Evolutionary conservation across 2,113 vertebrate genomes (phyloP), one percentile per base, ranked within the genome.

Genomic region (Xiphophorus couchianus): DNA sequence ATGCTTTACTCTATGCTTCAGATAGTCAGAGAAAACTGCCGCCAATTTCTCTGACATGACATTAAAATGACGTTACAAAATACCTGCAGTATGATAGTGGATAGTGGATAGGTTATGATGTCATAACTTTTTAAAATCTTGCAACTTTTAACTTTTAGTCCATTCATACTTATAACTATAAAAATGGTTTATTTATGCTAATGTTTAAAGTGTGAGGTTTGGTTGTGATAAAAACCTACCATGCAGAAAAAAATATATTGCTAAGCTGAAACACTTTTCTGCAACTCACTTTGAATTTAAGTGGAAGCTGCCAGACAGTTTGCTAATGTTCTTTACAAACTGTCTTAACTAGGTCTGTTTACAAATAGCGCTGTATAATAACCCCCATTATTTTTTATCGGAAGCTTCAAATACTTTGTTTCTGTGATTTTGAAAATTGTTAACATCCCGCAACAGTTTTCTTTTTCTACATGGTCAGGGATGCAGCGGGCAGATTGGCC

Each of bases 401-500:
- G 51, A 25, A 58, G 2, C 44, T 67, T 62, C 61, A 11, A 29
- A 65, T 69, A 19, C 67, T 74, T 30, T 30, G 66, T 60, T 54
- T 54, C 51, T 25, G 22, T 54, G 19, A 58, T 58, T 58, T 11
- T 3, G 9, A 58, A n/a, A 22, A 25, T 58, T 58, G 25, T 25
- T n/a, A 25, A 58, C 25, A 25, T 80, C 81, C 74, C 71, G 81
- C 84, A 80, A 86, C 78, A 76, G 87, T 90, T 84, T 93, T 88
- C 58, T 88, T 79, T 91, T 90, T 83, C 89, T 86, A 87, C 91
- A 87, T 70, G 84, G 81, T 92, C 91, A 88, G 92, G 83, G 78
- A 81, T 84, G 74, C 60, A 58, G 81, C 77, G 87, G 87, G 89
- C 75, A 94, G 92, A 95, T 92, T 92, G 94, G 93, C 95, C 95